These are phyloP conservation scores for Pseudoips prasinana DNA, from an alignment of 2,888 invertebrate genomes.

Conservation along the genomic window DNA sequence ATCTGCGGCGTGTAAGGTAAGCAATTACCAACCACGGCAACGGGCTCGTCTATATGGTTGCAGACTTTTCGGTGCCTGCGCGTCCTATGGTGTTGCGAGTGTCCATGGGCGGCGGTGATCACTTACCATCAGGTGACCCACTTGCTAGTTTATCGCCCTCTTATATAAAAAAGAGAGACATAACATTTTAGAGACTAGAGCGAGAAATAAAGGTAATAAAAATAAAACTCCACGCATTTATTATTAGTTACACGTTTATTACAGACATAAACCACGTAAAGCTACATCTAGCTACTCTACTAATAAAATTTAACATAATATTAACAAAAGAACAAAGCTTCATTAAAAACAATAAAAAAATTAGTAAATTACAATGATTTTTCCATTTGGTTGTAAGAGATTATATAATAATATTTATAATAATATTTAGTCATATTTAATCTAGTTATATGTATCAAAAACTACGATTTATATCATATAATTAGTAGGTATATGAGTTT, in stretches of 20 bases:
- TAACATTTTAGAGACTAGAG: too few species aligned
- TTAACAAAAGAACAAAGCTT: slow-evolving; percentile 31
- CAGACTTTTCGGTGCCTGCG: too few species aligned
- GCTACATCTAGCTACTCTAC: slow-evolving; percentile 25
- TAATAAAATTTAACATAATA: slow-evolving; percentile 32
- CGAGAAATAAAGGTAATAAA: too few species aligned
- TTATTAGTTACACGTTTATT: slow-evolving; percentile 36
- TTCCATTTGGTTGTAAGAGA: slow-evolving; percentile 34
- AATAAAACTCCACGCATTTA: slow-evolving; percentile 20
- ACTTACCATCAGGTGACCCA: not conserved
- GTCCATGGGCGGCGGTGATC: too few species aligned
- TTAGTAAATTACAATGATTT: slow-evolving; percentile 24
- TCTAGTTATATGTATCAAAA: slow-evolving; percentile 37
- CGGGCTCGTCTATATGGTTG: too few species aligned
- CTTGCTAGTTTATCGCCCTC: too few species aligned
- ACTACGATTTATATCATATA: slow-evolving; percentile 22
- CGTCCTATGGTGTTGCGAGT: too few species aligned
- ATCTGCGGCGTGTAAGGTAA: too few species aligned
- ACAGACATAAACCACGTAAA: slow-evolving; percentile 23
- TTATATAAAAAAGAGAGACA: too few species aligned
- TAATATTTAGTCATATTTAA: not conserved
- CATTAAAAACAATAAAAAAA: slow-evolving; percentile 26
- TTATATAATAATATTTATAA: slow-evolving; percentile 13
- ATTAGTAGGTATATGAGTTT: slow-evolving; percentile 25
- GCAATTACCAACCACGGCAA: too few species aligned